Evolutionary conservation across 1,140 invertebrate genomes (phyloP), one percentile per base, ranked within the genome.

Genomic region (Platyura marginata): DNA sequence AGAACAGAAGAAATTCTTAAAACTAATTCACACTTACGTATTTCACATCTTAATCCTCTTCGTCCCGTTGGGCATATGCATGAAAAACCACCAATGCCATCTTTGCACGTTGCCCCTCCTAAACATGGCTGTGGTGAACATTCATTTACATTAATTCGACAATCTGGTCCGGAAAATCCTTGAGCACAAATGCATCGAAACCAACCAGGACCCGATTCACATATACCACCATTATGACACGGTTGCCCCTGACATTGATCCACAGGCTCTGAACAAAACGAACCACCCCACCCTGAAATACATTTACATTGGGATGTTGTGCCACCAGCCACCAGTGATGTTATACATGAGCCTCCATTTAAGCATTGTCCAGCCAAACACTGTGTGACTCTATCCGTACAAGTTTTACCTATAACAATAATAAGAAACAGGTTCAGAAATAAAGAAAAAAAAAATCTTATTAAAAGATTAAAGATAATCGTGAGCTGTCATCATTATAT

Each of bases 51-150:
- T 4, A 63, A 47, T 1, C 86, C 86, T 32, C 77, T 78, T 46
- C 80, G 67, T 13, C 81, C 81, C 0, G 75, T 71, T 3, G 72
- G 76, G 63, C 93, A 97, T 25, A 81, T 59, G 60, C 90, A 95
- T 5, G 73, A 70, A 54, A 79, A 91, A 40, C 74, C 75, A 2
- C 77, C 78, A 34, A 83, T 74, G 3, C 75, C 71, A 50, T 84
- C 78, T 1, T 81, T 65, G 58, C 90, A 94, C 13, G 79, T 85
- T 16, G 79, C 83, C 10, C 83, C 83, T 53, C 85, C 77, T 11
- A 74, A 71, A 64, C 93, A 97, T 1, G 89, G 89, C 47, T 77
- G 74, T 10, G 72, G 69, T 44, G 76, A 75, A 59, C 77, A 86
- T 50, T 81, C 79, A 54, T 84, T 79, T n/a, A 80, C 69, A 52